phyloP scores from a whole-genome alignment of 2,888 invertebrate species.

The Fabriciana adippe region DNA sequence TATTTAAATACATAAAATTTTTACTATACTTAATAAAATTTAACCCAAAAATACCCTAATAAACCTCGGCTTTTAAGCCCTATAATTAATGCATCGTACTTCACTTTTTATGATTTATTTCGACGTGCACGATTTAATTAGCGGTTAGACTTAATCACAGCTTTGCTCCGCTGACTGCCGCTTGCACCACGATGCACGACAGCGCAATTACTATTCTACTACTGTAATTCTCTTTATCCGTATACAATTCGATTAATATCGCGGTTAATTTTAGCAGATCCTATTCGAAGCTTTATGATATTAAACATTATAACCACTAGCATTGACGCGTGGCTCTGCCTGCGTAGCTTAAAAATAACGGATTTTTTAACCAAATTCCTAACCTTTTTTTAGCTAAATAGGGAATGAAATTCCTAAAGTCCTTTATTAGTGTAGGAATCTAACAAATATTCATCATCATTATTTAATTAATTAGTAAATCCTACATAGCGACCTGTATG shows the following conservation, averaged over 20 bases:
- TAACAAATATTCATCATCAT: too few relatives aligned
- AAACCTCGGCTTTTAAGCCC: background rate
- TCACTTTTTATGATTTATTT: slow-evolving; percentile 24
- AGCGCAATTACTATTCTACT: slow-evolving; percentile 24
- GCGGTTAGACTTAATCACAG: slow-evolving; percentile 37
- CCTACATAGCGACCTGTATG: too few relatives aligned
- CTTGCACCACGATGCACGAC: slow-evolving; percentile 23
- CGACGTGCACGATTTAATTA: slow-evolving; percentile 35
- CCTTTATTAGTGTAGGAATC: too few relatives aligned
- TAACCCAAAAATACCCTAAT: background rate
- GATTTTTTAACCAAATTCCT: too few relatives aligned
- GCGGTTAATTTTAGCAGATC: background rate
- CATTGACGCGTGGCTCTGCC: too few relatives aligned
- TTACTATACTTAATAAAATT: background rate
- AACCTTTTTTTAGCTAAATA: too few relatives aligned
- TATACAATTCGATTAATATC: slow-evolving; percentile 1
- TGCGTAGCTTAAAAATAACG: too few relatives aligned
- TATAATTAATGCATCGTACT: background rate
- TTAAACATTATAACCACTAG: background rate
- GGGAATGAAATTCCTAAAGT: too few relatives aligned
- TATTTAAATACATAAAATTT: background rate
- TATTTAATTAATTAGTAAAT: too few relatives aligned
- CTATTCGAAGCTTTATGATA: background rate
- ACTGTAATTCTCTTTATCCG: slow-evolving; percentile 5
- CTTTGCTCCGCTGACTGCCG: slow-evolving; percentile 18